A percentile compares a stretch with the other conserved stretches of the same genome.
Conservation (phyloP, 2,797 vertebrate species). For the Sebastes baramenuke region DNA sequence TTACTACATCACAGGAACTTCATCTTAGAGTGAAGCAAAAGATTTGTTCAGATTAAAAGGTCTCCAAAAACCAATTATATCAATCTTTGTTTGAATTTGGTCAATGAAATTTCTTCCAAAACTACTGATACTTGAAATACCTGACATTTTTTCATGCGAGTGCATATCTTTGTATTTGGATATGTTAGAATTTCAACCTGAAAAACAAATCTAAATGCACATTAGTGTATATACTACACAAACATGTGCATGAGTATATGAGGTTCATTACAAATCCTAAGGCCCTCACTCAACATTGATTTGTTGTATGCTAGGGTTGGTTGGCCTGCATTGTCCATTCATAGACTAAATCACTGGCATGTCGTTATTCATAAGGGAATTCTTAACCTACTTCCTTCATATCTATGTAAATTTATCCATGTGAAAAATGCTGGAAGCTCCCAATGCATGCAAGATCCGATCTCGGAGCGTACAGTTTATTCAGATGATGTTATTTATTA, state of each 20-base stretch:
- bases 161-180: background rate
- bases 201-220: background rate
- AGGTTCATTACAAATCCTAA: background rate
- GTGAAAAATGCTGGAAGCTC: too few relatives aligned
- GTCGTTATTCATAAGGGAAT: too few relatives aligned
- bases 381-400: too few relatives aligned
- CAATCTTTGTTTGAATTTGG: background rate
- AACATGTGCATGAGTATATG: background rate
- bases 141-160: background rate
- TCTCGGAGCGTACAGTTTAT: too few relatives aligned
- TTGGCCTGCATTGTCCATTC: background rate
- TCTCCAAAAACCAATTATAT: background rate
- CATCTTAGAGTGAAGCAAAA: background rate
- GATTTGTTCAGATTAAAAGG: background rate
- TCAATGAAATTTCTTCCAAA: background rate
- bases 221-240: background rate
- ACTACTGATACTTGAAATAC: too few relatives aligned
- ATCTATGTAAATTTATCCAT: too few relatives aligned
- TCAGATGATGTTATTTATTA: background rate
- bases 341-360: background rate
- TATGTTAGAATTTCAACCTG: background rate
- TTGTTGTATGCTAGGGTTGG: background rate
- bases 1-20: background rate
- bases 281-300: background rate
- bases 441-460: too few relatives aligned